Base-by-base conservation (phyloP, 1,140 invertebrate species). In the Drosophila orosa region DNA sequence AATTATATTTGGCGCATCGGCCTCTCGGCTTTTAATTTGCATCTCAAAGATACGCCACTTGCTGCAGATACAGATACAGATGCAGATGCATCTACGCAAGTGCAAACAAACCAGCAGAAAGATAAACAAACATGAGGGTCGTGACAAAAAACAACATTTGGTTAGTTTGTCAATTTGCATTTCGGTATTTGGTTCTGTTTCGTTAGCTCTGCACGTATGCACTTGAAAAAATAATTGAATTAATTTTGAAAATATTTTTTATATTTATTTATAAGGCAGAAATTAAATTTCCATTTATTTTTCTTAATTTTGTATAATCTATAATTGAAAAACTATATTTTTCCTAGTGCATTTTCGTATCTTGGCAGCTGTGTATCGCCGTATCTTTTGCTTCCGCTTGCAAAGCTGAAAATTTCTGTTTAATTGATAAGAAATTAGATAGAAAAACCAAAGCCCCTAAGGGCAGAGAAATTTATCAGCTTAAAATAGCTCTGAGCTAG, bases 1-100 rank as follows among this genome's bases (percentile, higher is more conserved):
- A 57, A 66, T 75, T 74, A 74, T 75, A 75, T 75, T 75, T 74
- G 39, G 52, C 42, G 45, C 73, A 75, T 56, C 71, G 56, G 59
- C n/a, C 58, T 22, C 50, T 69, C 31, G 44, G 39, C 15, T 73
- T 57, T 74, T 74, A 66, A 66, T 75, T 75, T 75, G 61, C 62
- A 75, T 74, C 59, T 74, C 60, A 56, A 65, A 74, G 72, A 74
- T 74, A 55, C 31, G 44, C 29, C 45, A 72, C 57, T 54, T 24
- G 55, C 71, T 24, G 58, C 48, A 56, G 35, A 48, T 39, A 42
- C 39, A 15, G n/a, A 27, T 55, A 39, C 50, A 47, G 22, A 33
- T 25, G 55, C 48, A 15, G 31, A 27, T 67, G 1, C 27, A 71
- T 19, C 31, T 27, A 69, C n/a, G 33, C 24, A 45, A 29, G 3